Evolutionary conservation across 2,113 vertebrate genomes (phyloP), one percentile per base, ranked within the genome.

Genomic region (Platysteira castanea): DNA sequence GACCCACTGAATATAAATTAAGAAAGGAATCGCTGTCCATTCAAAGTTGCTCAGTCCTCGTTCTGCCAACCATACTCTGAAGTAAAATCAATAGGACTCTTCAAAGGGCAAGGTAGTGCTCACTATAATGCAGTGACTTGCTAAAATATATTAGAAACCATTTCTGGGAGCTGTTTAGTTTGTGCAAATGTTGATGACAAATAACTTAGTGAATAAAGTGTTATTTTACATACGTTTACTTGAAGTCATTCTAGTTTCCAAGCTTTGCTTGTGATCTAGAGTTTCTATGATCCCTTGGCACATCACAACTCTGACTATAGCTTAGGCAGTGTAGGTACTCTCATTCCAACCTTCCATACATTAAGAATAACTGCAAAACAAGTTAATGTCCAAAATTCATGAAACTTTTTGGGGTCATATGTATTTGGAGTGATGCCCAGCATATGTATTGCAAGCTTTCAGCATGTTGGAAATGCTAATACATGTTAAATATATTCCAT

Each of bases 71-170:
- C 15, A 91, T 60, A 67, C 28, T 70, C 73, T 84, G 88, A 88
- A 84, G 37, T 88, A 90, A 96, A 96, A 95, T 97, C 90, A 94
- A 96, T 92, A 90, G 95, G 92, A 94, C 79, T 81, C 67, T 68
- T 90, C 71, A 94, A 84, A 96, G 87, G 90, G 88, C 92, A 93
- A 71, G 65, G 23, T 60, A 53, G 68, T 92, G 56, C 83, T 94
- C 73, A 73, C 54, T 68, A 30, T 75, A 92, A 79, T 61, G 83
- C 91, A 93, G 87, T 68, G 68, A 69, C 83, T 94, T 93, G 90
- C 83, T 93, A 79, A 87, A 94, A 90, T 56, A 57, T 23, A 50
- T 94, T n/a, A 71, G 60, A 68, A 94, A 75, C n/a, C 1, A 2
- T 78, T 95, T 68, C 41, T 71, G 44, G 33, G 57, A 28, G 3